Conservation (phyloP, 2,888 invertebrate genomes). For the Allygus modestus region DNA sequence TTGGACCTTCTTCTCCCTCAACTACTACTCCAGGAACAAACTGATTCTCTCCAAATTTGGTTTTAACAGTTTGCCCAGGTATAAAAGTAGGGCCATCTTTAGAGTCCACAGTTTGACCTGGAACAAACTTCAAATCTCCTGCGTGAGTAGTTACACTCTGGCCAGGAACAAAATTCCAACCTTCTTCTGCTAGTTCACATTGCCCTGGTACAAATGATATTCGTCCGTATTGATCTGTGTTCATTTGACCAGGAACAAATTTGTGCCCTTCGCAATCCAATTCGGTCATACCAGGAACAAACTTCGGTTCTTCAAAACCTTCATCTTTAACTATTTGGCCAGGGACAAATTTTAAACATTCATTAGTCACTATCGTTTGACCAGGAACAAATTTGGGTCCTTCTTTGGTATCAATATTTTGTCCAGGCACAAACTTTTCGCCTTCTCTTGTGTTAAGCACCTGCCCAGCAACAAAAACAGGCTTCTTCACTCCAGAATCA, state of each 20-base stretch:
- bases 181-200: conserved; percentile 83
- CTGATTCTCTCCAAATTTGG: conserved; percentile 79
- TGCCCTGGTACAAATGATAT: conserved; percentile 84
- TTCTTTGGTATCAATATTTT: conserved; percentile 78
- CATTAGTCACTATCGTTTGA: conserved; percentile 80
- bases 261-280: conserved; percentile 84
- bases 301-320: conserved; percentile 74
- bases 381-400: conserved; percentile 80
- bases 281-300: conserved; percentile 85
- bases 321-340: conserved; percentile 80
- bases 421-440: conserved; percentile 81
- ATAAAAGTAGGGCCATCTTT: conserved; percentile 84
- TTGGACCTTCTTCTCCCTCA: conserved; percentile 74
- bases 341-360: conserved; percentile 81
- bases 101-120: conserved; percentile 85
- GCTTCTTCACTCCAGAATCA: conserved; percentile 72
- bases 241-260: conserved; percentile 88
- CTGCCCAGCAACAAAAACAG: conserved; percentile 81
- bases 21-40: conserved; percentile 81
- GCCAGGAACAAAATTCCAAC: conserved; percentile 85
- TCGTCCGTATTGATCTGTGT: conserved; percentile 82
- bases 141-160: conserved; percentile 82
- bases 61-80: conserved; percentile 79
- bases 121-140: conserved; percentile 81
- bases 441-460: conserved; percentile 77